Conservation (phyloP, 2,113 vertebrate species). For the Callipepla squamata region DNA sequence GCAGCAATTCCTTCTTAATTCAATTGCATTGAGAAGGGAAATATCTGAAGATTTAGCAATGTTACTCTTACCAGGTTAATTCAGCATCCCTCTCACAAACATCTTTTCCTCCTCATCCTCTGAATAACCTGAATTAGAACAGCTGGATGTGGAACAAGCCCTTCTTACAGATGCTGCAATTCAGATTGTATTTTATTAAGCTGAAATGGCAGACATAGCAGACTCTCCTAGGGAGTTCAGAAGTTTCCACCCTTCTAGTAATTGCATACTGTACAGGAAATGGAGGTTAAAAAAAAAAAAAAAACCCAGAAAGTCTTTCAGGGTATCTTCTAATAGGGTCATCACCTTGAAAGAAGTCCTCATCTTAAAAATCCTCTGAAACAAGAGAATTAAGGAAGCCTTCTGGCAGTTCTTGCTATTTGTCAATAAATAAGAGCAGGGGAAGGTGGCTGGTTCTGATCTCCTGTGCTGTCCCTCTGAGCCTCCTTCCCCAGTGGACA, state of each 20-base stretch:
- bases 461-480: background rate
- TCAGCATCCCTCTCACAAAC: slow-evolving; percentile 13
- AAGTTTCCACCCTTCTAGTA: slow-evolving; percentile 75
- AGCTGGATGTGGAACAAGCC: slow-evolving; percentile 71
- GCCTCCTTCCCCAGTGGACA: background rate
- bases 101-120: slow-evolving; percentile 43
- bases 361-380: slow-evolving; percentile 54
- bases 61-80: background rate
- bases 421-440: background rate
- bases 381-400: background rate
- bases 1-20: background rate
- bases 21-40: background rate
- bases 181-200: slow-evolving; percentile 80
- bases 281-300: slow-evolving; percentile 67
- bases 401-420: background rate
- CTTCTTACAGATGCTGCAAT: slow-evolving; percentile 76
- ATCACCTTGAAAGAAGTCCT: slow-evolving; percentile 65
- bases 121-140: slow-evolving; percentile 62
- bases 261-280: slow-evolving; percentile 78
- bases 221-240: slow-evolving; percentile 81
- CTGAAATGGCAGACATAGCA: slow-evolving; percentile 76
- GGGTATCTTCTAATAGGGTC: slow-evolving; percentile 70
- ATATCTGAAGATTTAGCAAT: background rate
- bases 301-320: slow-evolving; percentile 58
- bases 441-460: background rate